phyloP scores from a whole-genome alignment of 2,113 vertebrate genomes.

The Coracopsis vasa region DNA sequence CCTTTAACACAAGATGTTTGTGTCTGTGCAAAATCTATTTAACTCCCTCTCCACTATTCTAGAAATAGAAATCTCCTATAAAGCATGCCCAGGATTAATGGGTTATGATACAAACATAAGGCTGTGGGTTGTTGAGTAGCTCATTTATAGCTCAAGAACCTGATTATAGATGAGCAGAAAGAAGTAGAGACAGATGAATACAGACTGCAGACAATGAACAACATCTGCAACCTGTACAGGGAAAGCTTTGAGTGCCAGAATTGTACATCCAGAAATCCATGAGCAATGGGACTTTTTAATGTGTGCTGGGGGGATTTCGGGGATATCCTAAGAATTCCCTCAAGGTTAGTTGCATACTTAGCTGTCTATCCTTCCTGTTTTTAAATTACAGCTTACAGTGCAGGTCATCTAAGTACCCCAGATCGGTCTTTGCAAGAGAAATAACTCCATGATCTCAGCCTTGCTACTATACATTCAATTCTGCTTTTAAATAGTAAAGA shows the following conservation, averaged over 20 bases:
- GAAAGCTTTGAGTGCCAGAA: neutral
- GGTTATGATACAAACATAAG: neutral
- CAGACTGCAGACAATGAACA: neutral
- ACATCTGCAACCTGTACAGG: constrained; percentile 12
- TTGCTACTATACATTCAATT: neutral
- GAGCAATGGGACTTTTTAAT: neutral
- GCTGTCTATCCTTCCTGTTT: neutral
- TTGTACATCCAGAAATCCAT: neutral
- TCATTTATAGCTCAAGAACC: constrained; percentile 46
- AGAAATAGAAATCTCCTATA: neutral
- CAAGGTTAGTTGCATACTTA: neutral
- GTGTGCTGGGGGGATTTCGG: neutral
- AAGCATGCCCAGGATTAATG: neutral
- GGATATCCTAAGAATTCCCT: neutral
- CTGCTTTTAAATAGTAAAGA: constrained; percentile 28
- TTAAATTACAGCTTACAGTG: neutral
- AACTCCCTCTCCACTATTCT: neutral
- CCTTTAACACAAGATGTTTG: neutral
- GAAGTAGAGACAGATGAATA: constrained; percentile 26
- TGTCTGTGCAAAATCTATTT: neutral
- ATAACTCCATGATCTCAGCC: neutral
- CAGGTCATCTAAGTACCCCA: neutral
- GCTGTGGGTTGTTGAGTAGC: neutral
- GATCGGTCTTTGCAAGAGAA: neutral
- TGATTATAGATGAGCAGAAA: constrained; percentile 46